phyloP scores from a whole-genome alignment of 1,140 invertebrate species.

The Pomacea maculata region DNA sequence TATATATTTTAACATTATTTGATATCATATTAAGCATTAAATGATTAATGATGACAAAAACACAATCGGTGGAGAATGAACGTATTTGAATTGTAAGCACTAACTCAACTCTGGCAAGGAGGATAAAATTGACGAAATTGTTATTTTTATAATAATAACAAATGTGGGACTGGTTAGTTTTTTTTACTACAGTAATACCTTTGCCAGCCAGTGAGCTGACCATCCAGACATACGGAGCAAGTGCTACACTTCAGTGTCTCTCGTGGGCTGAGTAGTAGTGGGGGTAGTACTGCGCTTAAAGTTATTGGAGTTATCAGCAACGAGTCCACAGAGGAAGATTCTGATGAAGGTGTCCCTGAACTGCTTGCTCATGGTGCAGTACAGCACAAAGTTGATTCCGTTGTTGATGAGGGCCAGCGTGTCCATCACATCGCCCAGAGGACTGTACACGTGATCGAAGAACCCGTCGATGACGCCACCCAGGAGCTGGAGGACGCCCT shows the following conservation, averaged over 20 bases:
- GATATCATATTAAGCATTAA: no score
- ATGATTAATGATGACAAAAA: no score
- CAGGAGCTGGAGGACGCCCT: conserved; percentile 66
- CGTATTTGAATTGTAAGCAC: no score
- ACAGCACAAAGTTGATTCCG: conserved; percentile 92
- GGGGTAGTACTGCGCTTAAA: conserved; percentile 36
- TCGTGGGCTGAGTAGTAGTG: conserved; percentile 40
- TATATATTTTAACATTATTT: no score
- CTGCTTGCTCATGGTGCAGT: conserved; percentile 93
- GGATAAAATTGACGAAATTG: no score
- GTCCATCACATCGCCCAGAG: conserved; percentile 89
- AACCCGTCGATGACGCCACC: conserved; percentile 54
- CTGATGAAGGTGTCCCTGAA: conserved; percentile 87
- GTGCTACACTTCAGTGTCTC: conserved; percentile 47
- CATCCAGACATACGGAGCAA: not conserved
- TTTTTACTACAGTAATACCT: not conserved
- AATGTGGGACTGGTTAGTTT: not conserved
- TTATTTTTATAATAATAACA: not conserved
- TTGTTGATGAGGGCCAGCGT: conserved; percentile 91
- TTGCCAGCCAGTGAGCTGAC: not conserved
- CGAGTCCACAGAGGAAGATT: conserved; percentile 69
- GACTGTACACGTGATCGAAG: conserved; percentile 62
- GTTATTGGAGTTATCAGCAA: conserved; percentile 28
- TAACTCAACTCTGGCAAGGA: no score
- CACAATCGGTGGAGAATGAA: no score